Conservation (phyloP, 1,140 invertebrate genomes). For the Dufourea novaeangliae region DNA sequence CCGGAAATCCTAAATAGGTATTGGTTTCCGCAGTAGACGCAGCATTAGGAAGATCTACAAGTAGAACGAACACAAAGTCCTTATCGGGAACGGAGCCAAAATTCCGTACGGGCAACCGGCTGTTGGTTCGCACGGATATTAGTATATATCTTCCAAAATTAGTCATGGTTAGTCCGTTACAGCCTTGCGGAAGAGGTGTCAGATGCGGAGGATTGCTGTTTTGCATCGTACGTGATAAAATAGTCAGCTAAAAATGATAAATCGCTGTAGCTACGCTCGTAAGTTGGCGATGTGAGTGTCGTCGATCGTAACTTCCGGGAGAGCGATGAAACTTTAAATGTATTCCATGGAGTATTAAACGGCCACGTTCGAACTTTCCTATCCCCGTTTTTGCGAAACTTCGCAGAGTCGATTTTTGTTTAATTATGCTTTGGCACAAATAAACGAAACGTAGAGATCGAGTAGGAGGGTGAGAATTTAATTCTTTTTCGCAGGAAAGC, state of each 20-base stretch:
- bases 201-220: background rate
- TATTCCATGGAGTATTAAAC: conserved; percentile 43
- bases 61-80: background rate
- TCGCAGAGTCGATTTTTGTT: too few relatives aligned
- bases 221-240: background rate
- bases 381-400: too few relatives aligned
- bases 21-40: background rate
- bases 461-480: too few relatives aligned
- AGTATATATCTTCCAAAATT: conserved; percentile 20
- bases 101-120: background rate
- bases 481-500: too few relatives aligned
- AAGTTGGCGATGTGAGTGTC: conserved; percentile 5
- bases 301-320: background rate
- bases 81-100: background rate
- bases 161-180: background rate
- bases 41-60: background rate
- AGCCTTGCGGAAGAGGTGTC: background rate
- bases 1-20: conserved; percentile 4
- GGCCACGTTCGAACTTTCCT: background rate
- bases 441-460: too few relatives aligned
- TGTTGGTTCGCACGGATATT: conserved; percentile 10
- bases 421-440: too few relatives aligned
- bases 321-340: conserved; percentile 28
- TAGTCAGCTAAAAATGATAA: background rate
- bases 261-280: background rate